Conservation (phyloP, 2,797 vertebrate species). For the Anguilla obscura region DNA sequence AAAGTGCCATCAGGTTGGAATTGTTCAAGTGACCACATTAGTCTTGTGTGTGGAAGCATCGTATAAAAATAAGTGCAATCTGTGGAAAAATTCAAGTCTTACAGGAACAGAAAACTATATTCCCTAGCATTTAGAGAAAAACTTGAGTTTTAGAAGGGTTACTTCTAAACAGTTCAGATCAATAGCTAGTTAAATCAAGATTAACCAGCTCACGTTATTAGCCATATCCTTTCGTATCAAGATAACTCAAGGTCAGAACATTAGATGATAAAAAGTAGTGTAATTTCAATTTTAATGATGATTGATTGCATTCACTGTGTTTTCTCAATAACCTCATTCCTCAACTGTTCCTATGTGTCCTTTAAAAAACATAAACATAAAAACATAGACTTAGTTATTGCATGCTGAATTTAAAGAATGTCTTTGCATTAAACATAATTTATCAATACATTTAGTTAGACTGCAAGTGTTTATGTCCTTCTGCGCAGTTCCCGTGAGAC, state of each 20-base stretch:
- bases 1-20: not conserved
- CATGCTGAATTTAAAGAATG: not conserved
- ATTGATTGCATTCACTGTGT: not conserved
- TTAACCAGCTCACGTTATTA: not conserved
- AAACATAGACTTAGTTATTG: not conserved
- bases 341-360: not conserved
- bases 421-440: not conserved
- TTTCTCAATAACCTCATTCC: conserved; percentile 2
- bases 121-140: not conserved
- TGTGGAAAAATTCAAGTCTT: not conserved
- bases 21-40: not conserved
- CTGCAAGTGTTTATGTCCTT: not conserved
- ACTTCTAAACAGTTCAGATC: not conserved
- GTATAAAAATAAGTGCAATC: not conserved
- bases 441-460: not conserved
- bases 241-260: not conserved
- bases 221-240: not conserved
- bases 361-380: not conserved
- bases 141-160: no score
- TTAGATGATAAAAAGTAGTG: not conserved
- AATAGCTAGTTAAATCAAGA: not conserved
- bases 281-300: conserved; percentile 3
- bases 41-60: not conserved
- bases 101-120: not conserved
- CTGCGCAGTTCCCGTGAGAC: not conserved